Base-by-base conservation (phyloP, 2,888 invertebrate species). In the Tiliacea citrago region DNA sequence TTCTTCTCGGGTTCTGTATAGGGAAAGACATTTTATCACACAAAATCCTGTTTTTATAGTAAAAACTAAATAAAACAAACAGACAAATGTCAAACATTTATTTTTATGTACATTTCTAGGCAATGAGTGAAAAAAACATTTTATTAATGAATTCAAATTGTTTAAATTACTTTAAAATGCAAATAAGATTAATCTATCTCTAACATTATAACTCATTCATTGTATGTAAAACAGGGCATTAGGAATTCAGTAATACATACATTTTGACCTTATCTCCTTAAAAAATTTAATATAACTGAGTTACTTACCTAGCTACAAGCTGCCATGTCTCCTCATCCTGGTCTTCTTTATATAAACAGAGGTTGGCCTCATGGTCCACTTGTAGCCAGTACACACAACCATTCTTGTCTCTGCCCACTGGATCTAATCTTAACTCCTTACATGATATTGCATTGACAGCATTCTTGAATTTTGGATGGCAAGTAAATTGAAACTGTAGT, bases 271-370 rank as follows among this genome's bases (percentile, higher is more conserved):
- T 35, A 66, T 69, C 18, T 42, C 21, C 49, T 57, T 45, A 51
- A 63, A 35, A 58, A 69, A 66, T 35, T n/a, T 67, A 75, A 21
- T 51, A 58, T 65, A 0, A 45, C 18, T 45, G 3, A 42, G 39
- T 55, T 29, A 47, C 24, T 68, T 82, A 98, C 98, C 97, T 98
- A 81, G 99, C 99, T 81, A 99, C 98, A 63, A 99, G 97, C 91
- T 98, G 98, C 99, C 99, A 99, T 21, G 98, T 98, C 93, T 99
- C 99, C 92, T 99, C 99, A 94, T 99, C 99, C 85, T 98, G 97
- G 91, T 99, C 99, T 94, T 99, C 99, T 91, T 98, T 98, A 94
- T 99, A 99, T 65, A 99, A 97, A 83, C 99, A 97, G 81, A 99
- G 97, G 94, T 99, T 99, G 88, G 98, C 98, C 77, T 98, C 98